Evolutionary conservation across 2,113 vertebrate species (phyloP).

Genomic region (Tamias sibiricus): DNA sequence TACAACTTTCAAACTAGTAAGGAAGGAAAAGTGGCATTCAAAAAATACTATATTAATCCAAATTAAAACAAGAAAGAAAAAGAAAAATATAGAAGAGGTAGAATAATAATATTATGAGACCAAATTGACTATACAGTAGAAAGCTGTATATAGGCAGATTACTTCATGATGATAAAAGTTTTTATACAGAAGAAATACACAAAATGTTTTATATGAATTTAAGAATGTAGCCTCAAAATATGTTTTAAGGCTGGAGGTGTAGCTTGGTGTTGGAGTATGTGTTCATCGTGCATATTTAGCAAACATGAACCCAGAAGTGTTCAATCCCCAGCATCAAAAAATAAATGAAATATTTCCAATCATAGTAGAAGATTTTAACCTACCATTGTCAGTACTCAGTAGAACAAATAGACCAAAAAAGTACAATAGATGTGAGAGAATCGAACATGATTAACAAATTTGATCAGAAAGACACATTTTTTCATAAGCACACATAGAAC

Average conservation of each 20-base stretch:
- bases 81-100: neutral
- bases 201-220: neutral
- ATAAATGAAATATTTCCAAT: neutral
- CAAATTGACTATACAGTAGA: neutral
- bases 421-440: neutral
- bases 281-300: neutral
- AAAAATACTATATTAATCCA: neutral
- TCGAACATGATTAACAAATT: neutral
- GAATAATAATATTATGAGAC: neutral
- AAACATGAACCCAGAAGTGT: neutral
- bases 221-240: slow-evolving; percentile 13
- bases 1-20: neutral
- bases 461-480: neutral
- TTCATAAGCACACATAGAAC: neutral
- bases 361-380: neutral
- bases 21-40: neutral
- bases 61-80: neutral
- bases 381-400: neutral
- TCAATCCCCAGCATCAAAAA: neutral
- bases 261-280: neutral
- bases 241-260: neutral
- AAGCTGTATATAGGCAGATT: neutral
- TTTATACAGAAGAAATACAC: slow-evolving; percentile 24
- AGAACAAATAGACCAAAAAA: neutral
- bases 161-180: slow-evolving; percentile 12